A percentile compares a stretch with the other conserved stretches of the same genome.
Conservation (phyloP, 2,888 invertebrate species). For the Lathronympha strigana region DNA sequence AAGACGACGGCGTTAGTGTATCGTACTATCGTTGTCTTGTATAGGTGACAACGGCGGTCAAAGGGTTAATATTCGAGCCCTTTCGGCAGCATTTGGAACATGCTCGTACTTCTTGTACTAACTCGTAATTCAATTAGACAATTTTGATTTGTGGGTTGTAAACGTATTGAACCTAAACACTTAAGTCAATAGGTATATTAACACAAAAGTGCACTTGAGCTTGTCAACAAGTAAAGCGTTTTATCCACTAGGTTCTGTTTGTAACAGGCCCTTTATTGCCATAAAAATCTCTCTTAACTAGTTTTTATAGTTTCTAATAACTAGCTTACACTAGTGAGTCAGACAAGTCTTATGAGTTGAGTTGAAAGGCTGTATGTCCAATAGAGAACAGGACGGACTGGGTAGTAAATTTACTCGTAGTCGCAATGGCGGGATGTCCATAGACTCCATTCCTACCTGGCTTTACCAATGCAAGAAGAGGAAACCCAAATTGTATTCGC, state of each 20-base stretch:
- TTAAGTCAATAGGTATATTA: background rate
- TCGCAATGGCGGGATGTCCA: background rate
- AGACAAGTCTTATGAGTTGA: background rate
- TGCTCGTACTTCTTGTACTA: background rate
- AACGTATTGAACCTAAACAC: background rate
- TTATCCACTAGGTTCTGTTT: background rate
- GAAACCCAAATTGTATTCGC: too few species aligned
- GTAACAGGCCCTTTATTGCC: constrained; percentile 13
- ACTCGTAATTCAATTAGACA: background rate
- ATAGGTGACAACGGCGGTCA: too few species aligned
- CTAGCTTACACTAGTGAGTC: background rate
- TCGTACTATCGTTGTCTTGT: too few species aligned
- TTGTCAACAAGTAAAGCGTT: constrained; percentile 15
- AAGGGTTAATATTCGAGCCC: background rate
- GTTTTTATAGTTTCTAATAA: background rate
- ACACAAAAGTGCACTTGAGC: constrained; percentile 6
- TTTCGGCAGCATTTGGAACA: background rate
- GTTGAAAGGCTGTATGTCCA: background rate
- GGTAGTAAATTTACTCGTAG: background rate
- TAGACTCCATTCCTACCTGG: too few species aligned
- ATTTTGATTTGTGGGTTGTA: background rate
- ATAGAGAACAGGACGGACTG: constrained; percentile 7
- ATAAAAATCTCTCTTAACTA: background rate
- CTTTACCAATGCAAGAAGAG: too few species aligned
- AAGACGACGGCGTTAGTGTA: too few species aligned